Conservation (phyloP, 2,888 invertebrate species). For the Blera fallax region DNA sequence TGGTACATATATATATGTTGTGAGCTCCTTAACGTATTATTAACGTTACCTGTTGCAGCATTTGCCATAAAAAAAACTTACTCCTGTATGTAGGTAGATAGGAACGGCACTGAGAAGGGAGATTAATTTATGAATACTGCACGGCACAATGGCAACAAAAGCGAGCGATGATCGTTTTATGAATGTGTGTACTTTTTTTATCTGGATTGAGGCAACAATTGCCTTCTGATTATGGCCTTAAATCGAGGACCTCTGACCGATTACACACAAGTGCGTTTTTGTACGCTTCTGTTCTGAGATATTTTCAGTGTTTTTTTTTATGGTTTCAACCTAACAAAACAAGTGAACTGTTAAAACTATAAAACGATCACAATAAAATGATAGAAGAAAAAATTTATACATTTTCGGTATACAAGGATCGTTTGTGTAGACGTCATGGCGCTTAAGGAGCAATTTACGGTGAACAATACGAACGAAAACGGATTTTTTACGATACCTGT, state of each 20-base stretch:
- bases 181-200: conserved; percentile 31
- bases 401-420: neutral
- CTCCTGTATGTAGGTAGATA: neutral
- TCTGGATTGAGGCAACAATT: conserved; percentile 51
- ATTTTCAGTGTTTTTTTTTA: conserved; percentile 21
- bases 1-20: neutral
- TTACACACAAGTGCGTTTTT: conserved; percentile 39
- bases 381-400: conserved; percentile 18
- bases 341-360: conserved; percentile 65
- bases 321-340: conserved; percentile 36
- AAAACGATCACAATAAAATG: conserved; percentile 50
- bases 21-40: conserved; percentile 27
- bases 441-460: conserved; percentile 50
- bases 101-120: neutral
- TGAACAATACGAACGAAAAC: conserved; percentile 1
- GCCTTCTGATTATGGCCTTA: conserved; percentile 51
- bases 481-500: conserved; percentile 32
- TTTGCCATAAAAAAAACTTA: neutral
- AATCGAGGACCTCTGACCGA: conserved; percentile 24
- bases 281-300: conserved; percentile 63
- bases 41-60: conserved; percentile 48
- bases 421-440: conserved; percentile 68
- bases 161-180: conserved; percentile 47
- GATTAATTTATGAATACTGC: conserved; percentile 56
- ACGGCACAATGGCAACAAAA: conserved; percentile 57